Conservation (phyloP, 2,888 invertebrate genomes). For the Achlya flavicornis region DNA sequence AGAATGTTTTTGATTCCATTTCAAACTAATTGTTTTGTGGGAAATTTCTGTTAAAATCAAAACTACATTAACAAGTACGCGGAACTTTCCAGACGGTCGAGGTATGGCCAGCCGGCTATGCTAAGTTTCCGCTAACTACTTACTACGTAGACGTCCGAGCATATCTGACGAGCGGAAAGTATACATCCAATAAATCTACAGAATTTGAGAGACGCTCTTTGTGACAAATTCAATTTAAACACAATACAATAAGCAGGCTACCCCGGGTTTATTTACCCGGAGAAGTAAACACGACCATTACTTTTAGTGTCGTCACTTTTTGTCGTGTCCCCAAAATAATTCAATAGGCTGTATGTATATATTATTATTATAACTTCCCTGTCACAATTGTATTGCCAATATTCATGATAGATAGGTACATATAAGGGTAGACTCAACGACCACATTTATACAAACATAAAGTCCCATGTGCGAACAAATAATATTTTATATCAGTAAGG, state of each 20-base stretch:
- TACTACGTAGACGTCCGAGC: constrained; percentile 1
- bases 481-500: neutral
- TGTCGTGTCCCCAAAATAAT: neutral
- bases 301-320: constrained; percentile 16
- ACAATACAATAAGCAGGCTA: constrained; percentile 41
- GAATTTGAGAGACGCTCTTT: constrained; percentile 21
- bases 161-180: constrained; percentile 16
- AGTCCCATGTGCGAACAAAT: neutral
- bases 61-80: constrained; percentile 16
- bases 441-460: too few relatives aligned
- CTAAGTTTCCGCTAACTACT: constrained; percentile 12
- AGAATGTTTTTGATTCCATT: neutral
- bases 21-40: neutral
- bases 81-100: constrained; percentile 26
- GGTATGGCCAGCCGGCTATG: constrained; percentile 20
- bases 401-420: too few relatives aligned
- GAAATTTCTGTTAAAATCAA: constrained; percentile 1
- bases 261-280: constrained; percentile 40
- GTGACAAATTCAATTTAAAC: constrained; percentile 49
- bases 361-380: too few relatives aligned
- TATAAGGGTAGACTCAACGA: too few relatives aligned
- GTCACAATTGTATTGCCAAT: too few relatives aligned
- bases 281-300: constrained; percentile 38
- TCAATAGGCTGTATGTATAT: neutral
- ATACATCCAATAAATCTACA: constrained; percentile 18